Base-by-base conservation (phyloP, 2,888 invertebrate genomes). In the Agonum fuliginosum region DNA sequence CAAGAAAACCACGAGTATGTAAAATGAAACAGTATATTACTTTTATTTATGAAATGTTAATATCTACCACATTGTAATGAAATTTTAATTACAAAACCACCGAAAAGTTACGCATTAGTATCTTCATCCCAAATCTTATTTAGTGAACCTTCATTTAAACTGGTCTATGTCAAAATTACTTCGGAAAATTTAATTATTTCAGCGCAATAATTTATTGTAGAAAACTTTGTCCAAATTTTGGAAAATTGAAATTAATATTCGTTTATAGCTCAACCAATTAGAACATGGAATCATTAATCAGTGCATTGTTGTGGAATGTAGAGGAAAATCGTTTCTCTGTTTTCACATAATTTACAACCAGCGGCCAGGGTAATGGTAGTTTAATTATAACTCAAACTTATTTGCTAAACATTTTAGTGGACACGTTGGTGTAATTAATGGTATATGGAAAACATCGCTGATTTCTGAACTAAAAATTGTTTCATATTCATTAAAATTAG, bases 221-320 rank as follows among this genome's bases (percentile, higher is more conserved):
- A 54, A 34, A 72, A 72, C 51, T 72, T 51, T 54, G 54, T 54
- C 22, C 12, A 54, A 54, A 54, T 54, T 48, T 54, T 20, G n/a
- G 54, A 22, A 41, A 58, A 20, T 72, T 58, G 22, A 73, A 43
- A 58, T 73, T 54, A 73, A 73, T 73, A 73, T 73, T 12, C 58
- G 51, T 73, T 24, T 73, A 30, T 58, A 54, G 30, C 19, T 71
- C 54, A n/a, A 30, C 30, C 48, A 27, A 71, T 27, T 71, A 71
- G 34, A 34, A 34, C 37, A 17, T 6, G 6, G 30, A 65, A 65
- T 65, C 65, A 65, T 65, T 65, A 65, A 65, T 65, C 37, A 65
- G 17, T 17, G 51, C 22, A 19, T 6, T 62, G 12, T 12, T 62
- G 24, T 27, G 27, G 65, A 65, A 12, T 62, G 24, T 27, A 62